Base-by-base conservation (phyloP, 2,113 vertebrate species). In the Phrynosoma blainvillii region DNA sequence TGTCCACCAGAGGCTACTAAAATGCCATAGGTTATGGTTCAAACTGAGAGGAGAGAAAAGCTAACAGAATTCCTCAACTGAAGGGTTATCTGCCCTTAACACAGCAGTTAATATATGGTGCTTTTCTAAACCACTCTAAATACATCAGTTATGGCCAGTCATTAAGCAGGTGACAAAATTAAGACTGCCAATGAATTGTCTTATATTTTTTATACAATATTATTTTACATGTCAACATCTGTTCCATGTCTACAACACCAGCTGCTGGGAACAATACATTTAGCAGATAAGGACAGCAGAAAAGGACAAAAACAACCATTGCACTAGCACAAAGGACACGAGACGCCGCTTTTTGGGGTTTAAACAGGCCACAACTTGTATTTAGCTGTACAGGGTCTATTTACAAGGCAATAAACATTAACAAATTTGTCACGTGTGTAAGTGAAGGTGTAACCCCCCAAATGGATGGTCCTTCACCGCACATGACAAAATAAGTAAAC, bases 11-110 rank as follows among this genome's bases (percentile, higher is more conserved):
- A 95, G 94, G 87, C 93, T 93, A 91, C 88, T 90, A 93, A 54
- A 93, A 93, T 94, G 21, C 92, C 87, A 89, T 85, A 92, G 92
- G 95, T 96, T 96, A 96, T 93, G 91, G 93, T 73, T 95, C 88
- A 92, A 88, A 95, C 93, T 90, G 94, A 90, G 73, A 73, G 86
- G 56, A 89, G 89, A 96, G 92, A 92, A 94, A 91, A 94, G 87
- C 84, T 87, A 91, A 84, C 54, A 85, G 54, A 92, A 92, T 90
- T 79, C 82, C 83, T 93, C 74, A 88, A 87, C 90, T 88, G 89
- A 6, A n/a, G 56, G 78, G 86, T 89, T 90, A 75, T 77, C 71
- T 95, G 94, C 90, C 90, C 88, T 92, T 73, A 76, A 79, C 88
- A 87, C 84, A 84, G 18, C 16, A 85, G 2, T 47, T 84, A 79